A percentile compares a stretch with the other conserved stretches of the same genome.
Conservation (phyloP, 2,888 invertebrate species). For the Euphydryas editha region DNA sequence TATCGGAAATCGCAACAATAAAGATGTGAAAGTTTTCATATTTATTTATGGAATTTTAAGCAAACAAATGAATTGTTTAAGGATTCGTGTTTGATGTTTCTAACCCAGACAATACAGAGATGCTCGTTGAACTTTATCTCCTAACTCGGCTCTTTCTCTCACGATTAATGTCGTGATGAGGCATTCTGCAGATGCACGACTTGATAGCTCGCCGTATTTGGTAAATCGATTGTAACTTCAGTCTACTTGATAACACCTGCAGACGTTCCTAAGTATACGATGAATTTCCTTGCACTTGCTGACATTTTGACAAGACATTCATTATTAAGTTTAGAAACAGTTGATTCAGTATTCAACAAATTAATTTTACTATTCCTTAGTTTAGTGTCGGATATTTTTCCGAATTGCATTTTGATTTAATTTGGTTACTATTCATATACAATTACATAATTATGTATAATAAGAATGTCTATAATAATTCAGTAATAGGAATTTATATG, state of each 20-base stretch:
- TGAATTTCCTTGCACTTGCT: background rate
- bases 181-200: conserved; percentile 72
- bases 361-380: background rate
- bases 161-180: conserved; percentile 65
- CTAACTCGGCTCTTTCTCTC: conserved; percentile 47
- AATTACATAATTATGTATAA: background rate
- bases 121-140: conserved; percentile 47
- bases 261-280: background rate
- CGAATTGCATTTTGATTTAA: background rate
- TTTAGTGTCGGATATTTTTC: background rate
- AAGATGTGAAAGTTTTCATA: background rate
- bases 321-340: background rate
- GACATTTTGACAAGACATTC: background rate
- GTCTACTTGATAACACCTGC: conserved; percentile 27
- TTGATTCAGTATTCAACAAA: background rate
- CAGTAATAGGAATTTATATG: background rate
- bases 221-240: conserved; percentile 30
- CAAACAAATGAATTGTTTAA: conserved; percentile 34
- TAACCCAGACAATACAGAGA: conserved; percentile 38
- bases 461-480: conserved; percentile 4
- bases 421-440: too few relatives aligned
- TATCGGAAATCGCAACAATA: background rate
- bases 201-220: conserved; percentile 56
- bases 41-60: conserved; percentile 8
- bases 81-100: conserved; percentile 42